phyloP scores from a whole-genome alignment of 2,888 invertebrate species.

The Agonopterix alstromeriana region DNA sequence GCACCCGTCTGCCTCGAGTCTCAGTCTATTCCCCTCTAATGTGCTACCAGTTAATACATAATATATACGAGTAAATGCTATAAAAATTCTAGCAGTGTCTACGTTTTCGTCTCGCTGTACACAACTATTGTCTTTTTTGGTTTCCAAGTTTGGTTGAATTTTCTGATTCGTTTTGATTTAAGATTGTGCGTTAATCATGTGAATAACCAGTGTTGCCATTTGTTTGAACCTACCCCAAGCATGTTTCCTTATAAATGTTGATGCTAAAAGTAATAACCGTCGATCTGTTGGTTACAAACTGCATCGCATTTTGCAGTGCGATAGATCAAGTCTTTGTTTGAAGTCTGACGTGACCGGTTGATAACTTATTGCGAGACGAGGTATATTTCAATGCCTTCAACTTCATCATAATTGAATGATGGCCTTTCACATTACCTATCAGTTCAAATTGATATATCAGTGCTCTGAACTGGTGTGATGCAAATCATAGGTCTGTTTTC shows the following conservation, averaged over 20 bases:
- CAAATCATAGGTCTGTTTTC: too few relatives aligned
- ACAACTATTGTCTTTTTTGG: too few relatives aligned
- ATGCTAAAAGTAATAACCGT: too few relatives aligned
- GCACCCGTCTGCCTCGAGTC: conserved; percentile 34
- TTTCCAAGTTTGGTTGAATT: too few relatives aligned
- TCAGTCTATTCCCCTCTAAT: not conserved
- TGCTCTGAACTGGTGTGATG: too few relatives aligned
- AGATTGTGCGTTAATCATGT: too few relatives aligned
- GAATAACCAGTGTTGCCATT: too few relatives aligned
- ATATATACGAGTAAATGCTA: not conserved
- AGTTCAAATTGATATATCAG: not conserved
- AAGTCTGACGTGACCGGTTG: conserved; percentile 17
- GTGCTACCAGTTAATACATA: conserved; percentile 2
- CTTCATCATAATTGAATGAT: conserved; percentile 4
- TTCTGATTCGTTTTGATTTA: too few relatives aligned
- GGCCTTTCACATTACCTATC: not conserved
- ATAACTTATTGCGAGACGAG: conserved; percentile 5
- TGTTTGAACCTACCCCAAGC: too few relatives aligned
- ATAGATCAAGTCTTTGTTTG: conserved; percentile 40
- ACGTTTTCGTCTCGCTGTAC: too few relatives aligned
- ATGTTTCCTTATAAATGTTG: too few relatives aligned
- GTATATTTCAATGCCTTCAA: not conserved
- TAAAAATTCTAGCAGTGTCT: not conserved
- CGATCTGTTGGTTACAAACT: too few relatives aligned
- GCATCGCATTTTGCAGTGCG: conserved; percentile 16